Evolutionary conservation across 2,888 invertebrate species (phyloP).

Genomic region (Perithous albicinctus): DNA sequence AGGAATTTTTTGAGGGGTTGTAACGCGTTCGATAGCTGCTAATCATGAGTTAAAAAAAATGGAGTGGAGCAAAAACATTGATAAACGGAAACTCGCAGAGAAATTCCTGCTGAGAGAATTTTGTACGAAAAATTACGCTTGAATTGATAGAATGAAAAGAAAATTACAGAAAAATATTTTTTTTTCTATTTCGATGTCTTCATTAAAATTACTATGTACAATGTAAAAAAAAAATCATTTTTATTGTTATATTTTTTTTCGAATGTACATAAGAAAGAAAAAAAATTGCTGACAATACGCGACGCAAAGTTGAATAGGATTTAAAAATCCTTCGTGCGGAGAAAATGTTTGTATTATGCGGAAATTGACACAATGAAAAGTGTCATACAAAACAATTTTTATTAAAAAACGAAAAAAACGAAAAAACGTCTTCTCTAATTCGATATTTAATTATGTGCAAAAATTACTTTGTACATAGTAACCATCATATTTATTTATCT

Average conservation of each 20-base stretch:
- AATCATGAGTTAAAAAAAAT: too few species aligned
- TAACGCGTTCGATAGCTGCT: slow-evolving; percentile 30
- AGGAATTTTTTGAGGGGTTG: not conserved
- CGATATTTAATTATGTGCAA: slow-evolving; percentile 4
- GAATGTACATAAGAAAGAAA: too few species aligned
- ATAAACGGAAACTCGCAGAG: slow-evolving; percentile 56
- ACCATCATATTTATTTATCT: not conserved
- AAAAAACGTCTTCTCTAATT: not conserved
- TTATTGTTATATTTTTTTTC: too few species aligned
- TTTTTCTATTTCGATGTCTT: slow-evolving; percentile 1
- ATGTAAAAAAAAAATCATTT: not conserved
- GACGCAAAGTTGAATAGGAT: too few species aligned
- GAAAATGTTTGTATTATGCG: too few species aligned
- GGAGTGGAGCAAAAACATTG: slow-evolving; percentile 19
- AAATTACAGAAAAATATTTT: too few species aligned
- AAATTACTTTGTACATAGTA: slow-evolving; percentile 18
- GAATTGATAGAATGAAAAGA: too few species aligned
- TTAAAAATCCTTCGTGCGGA: too few species aligned
- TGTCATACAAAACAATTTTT: slow-evolving; percentile 9
- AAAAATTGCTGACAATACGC: too few species aligned
- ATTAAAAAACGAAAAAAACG: too few species aligned
- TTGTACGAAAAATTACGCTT: slow-evolving; percentile 23
- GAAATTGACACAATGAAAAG: too few species aligned
- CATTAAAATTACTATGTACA: slow-evolving; percentile 8
- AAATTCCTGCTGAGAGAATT: slow-evolving; percentile 45